These are phyloP conservation scores for Drosophila funebris DNA, from an alignment of 1,140 invertebrate species.

Conservation along the genomic window DNA sequence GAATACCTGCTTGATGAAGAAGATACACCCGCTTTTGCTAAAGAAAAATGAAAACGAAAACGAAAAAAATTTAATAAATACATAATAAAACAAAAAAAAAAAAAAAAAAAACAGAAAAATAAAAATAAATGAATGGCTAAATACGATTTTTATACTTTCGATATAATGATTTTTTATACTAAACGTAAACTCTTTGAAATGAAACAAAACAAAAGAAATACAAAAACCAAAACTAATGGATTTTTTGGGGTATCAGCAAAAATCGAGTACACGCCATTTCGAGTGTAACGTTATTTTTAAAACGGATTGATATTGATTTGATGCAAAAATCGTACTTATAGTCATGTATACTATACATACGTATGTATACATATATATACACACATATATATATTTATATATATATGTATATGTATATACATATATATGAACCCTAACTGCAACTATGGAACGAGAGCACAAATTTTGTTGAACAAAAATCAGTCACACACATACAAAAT, in stretches of 20 bases:
- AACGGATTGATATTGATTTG: conserved; percentile 35
- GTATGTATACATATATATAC: conserved; percentile 56
- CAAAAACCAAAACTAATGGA: conserved; percentile 29
- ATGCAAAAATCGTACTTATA: conserved; percentile 52
- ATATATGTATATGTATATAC: conserved; percentile 42
- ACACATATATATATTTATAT: conserved; percentile 32
- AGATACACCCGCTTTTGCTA: conserved; percentile 83
- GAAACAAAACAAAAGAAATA: conserved; percentile 23
- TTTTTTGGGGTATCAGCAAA: conserved; percentile 65
- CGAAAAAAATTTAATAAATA: conserved; percentile 47
- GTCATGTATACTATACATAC: conserved; percentile 36
- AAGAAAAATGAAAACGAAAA: conserved; percentile 48
- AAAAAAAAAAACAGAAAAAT: conserved; percentile 38
- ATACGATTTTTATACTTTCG: conserved; percentile 83
- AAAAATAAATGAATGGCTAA: conserved; percentile 62
- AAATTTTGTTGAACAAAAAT: conserved; percentile 76
- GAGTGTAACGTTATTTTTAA: conserved; percentile 47
- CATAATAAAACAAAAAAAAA: conserved; percentile 24
- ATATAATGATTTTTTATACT: conserved; percentile 83
- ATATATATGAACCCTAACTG: conserved; percentile 71
- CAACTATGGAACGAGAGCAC: conserved; percentile 82
- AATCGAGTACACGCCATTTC: conserved; percentile 55
- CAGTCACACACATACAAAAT: conserved; percentile 11
- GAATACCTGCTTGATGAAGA: conserved; percentile 83
- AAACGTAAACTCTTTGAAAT: conserved; percentile 71